phyloP scores from a whole-genome alignment of 2,797 vertebrate genomes.

The Tolypeutes matacus region DNA sequence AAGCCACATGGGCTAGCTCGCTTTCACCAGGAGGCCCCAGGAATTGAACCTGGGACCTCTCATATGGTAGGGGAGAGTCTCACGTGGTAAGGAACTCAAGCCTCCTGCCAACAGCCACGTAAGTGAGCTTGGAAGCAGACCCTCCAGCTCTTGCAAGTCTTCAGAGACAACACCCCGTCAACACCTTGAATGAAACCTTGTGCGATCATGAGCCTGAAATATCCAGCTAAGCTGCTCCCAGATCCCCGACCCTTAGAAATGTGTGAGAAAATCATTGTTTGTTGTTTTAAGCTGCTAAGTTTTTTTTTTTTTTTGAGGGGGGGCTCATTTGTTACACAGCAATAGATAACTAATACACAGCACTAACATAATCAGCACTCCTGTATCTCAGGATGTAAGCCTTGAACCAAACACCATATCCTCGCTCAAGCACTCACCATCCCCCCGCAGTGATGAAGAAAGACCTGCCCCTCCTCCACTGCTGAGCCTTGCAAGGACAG shows the following conservation, averaged over 20 bases:
- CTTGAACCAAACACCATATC: fast-evolving
- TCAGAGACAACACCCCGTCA: background rate
- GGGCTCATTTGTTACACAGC: background rate
- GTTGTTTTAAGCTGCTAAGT: background rate
- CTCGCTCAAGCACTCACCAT: no score
- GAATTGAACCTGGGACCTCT: no score
- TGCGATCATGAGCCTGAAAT: background rate
- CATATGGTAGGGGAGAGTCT: no score
- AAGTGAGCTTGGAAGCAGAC: background rate
- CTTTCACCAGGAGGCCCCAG: no score
- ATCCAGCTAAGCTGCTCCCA: background rate
- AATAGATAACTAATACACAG: no score
- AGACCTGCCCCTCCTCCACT: background rate
- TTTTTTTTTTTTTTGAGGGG: background rate
- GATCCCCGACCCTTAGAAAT: background rate
- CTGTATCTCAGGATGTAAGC: background rate
- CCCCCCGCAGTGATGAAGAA: background rate
- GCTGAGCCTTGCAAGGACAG: background rate
- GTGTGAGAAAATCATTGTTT: background rate
- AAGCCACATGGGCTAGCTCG: no score
- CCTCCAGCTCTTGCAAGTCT: background rate
- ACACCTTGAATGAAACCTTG: background rate
- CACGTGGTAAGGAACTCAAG: no score
- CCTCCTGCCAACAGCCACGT: background rate
- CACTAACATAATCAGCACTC: background rate